Evolutionary conservation across 2,113 vertebrate species (phyloP).

Genomic region (Sinocyclocheilus anshuiensis): DNA sequence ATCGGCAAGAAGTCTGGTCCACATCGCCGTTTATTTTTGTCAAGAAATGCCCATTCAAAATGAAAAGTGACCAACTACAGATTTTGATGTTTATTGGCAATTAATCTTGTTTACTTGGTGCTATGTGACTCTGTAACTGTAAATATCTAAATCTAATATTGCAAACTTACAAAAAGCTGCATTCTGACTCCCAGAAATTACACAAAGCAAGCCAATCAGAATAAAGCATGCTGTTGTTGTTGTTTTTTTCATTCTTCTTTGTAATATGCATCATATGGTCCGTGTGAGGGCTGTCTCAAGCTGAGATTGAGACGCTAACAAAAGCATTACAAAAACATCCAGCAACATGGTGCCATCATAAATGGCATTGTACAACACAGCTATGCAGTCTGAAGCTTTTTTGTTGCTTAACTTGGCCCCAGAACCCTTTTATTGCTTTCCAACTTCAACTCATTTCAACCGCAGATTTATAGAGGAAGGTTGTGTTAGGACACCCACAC

Average conservation of each 20-base stretch:
- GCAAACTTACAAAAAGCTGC: neutral
- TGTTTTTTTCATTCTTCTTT: neutral
- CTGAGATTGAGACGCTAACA: neutral
- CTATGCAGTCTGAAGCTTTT: neutral
- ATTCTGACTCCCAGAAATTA: neutral
- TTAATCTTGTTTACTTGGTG: neutral
- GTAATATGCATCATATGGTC: neutral
- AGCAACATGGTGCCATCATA: slow-evolving; percentile 1
- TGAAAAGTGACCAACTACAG: neutral
- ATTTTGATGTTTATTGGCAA: neutral
- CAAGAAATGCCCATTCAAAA: neutral
- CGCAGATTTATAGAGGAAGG: neutral
- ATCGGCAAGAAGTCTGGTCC: neutral
- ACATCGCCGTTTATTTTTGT: neutral
- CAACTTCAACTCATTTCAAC: neutral
- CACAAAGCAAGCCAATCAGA: neutral
- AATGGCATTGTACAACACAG: neutral
- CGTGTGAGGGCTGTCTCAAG: neutral
- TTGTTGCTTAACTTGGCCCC: neutral
- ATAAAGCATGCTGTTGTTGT: neutral
- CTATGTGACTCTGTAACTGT: neutral
- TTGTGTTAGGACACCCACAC: neutral
- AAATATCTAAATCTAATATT: neutral
- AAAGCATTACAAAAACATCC: neutral
- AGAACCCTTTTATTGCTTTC: neutral